Evolutionary conservation across 2,888 invertebrate genomes (phyloP).

Genomic region (Drosophila pegasa): DNA sequence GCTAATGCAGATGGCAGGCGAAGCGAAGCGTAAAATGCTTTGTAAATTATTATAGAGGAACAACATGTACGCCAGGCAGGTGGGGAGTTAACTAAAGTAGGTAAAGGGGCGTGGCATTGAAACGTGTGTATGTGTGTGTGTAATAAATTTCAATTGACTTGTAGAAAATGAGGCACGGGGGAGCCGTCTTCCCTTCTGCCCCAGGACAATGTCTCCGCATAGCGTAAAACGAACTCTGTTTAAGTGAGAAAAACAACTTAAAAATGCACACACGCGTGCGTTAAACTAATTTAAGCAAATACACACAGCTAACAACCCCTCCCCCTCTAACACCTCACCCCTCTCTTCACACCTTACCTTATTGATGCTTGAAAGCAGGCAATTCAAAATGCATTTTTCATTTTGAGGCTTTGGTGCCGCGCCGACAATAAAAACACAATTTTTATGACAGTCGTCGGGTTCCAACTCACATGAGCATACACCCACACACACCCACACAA

Average conservation of each 20-base stretch:
- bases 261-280: conserved; percentile 27
- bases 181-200: conserved; percentile 25
- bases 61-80: conserved; percentile 17
- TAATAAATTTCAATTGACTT: conserved; percentile 78
- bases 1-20: conserved; percentile 76
- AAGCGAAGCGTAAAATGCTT: conserved; percentile 76
- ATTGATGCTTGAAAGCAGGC: conserved; percentile 11
- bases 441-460: conserved; percentile 64
- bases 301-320: not conserved
- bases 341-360: too few species aligned
- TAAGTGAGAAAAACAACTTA: conserved; percentile 15
- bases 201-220: not conserved
- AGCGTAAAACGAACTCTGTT: not conserved
- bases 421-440: conserved; percentile 59
- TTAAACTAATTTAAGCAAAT: conserved; percentile 22
- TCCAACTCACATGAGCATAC: not conserved
- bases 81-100: not conserved
- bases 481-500: conserved; percentile 5
- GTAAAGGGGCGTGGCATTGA: not conserved
- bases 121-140: conserved; percentile 42
- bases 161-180: conserved; percentile 24
- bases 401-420: conserved; percentile 40
- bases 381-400: conserved; percentile 65
- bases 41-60: conserved; percentile 69
- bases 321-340: not conserved